These are phyloP conservation scores for Taenioides sp. DNA, from an alignment of 2,797 vertebrate genomes.

Conservation along the genomic window DNA sequence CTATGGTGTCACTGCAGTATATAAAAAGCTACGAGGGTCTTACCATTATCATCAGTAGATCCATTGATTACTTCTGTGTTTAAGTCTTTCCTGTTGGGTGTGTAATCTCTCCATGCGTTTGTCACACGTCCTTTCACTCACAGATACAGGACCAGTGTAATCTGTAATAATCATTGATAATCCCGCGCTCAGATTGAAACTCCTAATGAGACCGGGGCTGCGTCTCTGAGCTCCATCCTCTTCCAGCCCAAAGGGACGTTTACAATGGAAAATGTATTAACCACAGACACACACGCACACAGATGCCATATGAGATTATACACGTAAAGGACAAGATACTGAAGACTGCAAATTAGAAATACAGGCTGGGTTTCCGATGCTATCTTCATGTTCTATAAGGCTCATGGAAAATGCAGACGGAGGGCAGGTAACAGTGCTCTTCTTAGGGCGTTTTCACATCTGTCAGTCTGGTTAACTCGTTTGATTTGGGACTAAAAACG, in stretches of 20 bases:
- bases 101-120: neutral
- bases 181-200: conserved; percentile 36
- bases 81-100: neutral
- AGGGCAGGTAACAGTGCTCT: too few species aligned
- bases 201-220: conserved; percentile 28
- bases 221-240: conserved; percentile 4
- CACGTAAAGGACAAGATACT: neutral
- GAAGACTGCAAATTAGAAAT: neutral
- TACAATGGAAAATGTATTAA: neutral
- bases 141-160: neutral
- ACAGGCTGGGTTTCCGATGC: too few species aligned
- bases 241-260: neutral
- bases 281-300: neutral
- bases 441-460: too few species aligned
- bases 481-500: too few species aligned
- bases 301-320: neutral
- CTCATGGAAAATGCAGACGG: too few species aligned
- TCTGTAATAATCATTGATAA: conserved; percentile 41
- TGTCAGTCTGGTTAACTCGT: too few species aligned
- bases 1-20: too few species aligned
- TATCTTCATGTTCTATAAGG: too few species aligned
- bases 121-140: neutral
- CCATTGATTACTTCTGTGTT: neutral
- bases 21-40: too few species aligned
- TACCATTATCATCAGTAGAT: too few species aligned